Evolutionary conservation across 2,888 invertebrate species (phyloP).

Genomic region (Plagodis pulveraria): DNA sequence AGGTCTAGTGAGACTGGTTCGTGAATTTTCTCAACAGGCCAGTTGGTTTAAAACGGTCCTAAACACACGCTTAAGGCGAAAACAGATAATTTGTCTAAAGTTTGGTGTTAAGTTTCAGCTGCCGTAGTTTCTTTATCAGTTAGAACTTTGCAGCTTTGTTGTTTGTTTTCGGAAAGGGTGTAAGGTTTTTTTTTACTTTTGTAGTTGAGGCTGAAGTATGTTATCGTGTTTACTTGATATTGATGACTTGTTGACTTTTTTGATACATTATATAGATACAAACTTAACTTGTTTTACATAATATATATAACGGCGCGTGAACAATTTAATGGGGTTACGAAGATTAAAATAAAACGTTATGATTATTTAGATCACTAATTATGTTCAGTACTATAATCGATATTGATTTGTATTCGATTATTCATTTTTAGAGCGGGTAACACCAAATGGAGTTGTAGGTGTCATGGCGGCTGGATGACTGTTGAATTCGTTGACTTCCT

Average conservation of each 20-base stretch:
- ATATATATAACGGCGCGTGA: too few species aligned
- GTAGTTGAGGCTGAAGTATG: conserved; percentile 10
- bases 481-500: too few species aligned
- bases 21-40: conserved; percentile 54
- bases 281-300: not conserved
- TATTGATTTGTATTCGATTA: too few species aligned
- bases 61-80: conserved; percentile 59
- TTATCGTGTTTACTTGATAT: conserved; percentile 8
- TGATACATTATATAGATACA: not conserved
- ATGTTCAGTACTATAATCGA: too few species aligned
- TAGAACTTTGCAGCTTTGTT: conserved; percentile 44
- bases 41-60: conserved; percentile 55
- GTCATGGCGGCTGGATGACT: too few species aligned
- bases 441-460: too few species aligned
- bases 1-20: conserved; percentile 42
- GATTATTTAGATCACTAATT: too few species aligned
- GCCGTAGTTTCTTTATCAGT: conserved; percentile 61
- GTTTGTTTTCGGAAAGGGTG: conserved; percentile 31
- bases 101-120: conserved; percentile 52
- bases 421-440: too few species aligned
- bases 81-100: conserved; percentile 63
- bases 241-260: not conserved
- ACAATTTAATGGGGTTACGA: too few species aligned
- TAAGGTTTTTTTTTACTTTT: conserved; percentile 20
- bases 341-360: too few species aligned